Percentiles rank a stretch among this genome's conserved stretches.
These are phyloP conservation scores for Tragulus kanchil DNA, from an alignment of 2,113 vertebrate species.

Conservation along the genomic window DNA sequence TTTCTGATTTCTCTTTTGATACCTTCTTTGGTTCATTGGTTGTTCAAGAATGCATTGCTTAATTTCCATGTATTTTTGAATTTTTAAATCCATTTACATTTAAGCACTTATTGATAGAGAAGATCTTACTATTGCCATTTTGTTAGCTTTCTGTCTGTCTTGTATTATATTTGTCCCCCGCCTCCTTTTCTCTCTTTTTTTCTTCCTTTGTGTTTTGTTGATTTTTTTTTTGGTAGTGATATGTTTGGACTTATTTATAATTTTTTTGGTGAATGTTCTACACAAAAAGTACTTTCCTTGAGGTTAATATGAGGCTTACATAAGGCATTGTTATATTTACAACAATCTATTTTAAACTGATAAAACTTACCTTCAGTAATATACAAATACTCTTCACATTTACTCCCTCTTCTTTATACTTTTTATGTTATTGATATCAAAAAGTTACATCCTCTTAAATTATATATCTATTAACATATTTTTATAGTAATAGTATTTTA, in stretches of 20 bases:
- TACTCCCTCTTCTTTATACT: background rate
- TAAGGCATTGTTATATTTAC: background rate
- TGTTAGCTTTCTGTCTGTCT: background rate
- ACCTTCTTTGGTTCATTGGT: background rate
- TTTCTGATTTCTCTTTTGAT: background rate
- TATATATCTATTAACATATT: background rate
- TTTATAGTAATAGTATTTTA: background rate
- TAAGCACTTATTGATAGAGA: background rate
- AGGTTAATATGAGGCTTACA: background rate
- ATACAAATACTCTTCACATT: background rate
- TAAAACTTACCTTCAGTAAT: background rate
- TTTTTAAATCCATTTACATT: background rate
- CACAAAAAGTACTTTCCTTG: background rate
- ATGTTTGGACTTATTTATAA: background rate
- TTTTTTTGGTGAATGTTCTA: background rate
- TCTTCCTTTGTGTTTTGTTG: background rate
- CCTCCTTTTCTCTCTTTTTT: background rate
- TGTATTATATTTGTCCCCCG: background rate
- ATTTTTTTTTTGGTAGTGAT: background rate
- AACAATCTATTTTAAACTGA: background rate
- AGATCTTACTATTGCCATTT: conserved; percentile 5
- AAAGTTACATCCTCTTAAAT: background rate
- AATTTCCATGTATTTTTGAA: background rate
- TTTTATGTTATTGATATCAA: background rate
- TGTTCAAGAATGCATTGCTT: background rate